Base-by-base conservation (phyloP, 2,888 invertebrate species). In the Dicranocentrus wangi region DNA sequence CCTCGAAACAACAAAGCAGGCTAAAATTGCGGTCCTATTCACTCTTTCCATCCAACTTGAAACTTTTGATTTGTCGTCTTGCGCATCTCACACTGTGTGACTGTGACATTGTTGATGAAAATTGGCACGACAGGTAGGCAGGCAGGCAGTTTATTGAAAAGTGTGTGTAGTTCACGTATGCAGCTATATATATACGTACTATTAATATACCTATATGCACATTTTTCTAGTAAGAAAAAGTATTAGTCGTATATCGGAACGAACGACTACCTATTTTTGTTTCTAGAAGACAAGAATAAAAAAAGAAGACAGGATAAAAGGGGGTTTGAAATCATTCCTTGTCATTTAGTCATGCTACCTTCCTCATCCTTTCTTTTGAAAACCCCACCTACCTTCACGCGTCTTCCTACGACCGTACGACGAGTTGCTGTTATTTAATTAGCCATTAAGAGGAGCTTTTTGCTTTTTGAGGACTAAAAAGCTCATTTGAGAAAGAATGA, bases 301-400 rank as follows among this genome's bases (percentile, higher is more conserved):
- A 32, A 32, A 32, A 32, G 32, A 32, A 32, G 32, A 3, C 32
- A 32, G 32, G 10, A 32, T 32, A 32, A 32, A 32, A 32, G 32
- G 32, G 10, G 10, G 32, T 32, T 32, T 10, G 10, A 32, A 32
- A 32, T 32, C 32, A 32, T 32, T 55, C 55, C 55, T 55, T 55
- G 55, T 25, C 55, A 55, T 21, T 55, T 55, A 55, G 55, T 55
- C 55, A 55, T 55, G 55, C 23, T 55, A 55, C 23, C 55, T 55
- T 55, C 55, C 10, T 55, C 55, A 55, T 55, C 53, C 8, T 53
- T 21, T 17, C 47, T 47, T 47, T 17, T 47, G 8, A 21, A 13
- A 53, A 53, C 55, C 55, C 23, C 55, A 55, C 21, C 55, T 23
- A 32, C 32, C 32, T 32, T n/a, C n/a, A n/a, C n/a, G 32, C 3